Evolutionary conservation across 1,140 invertebrate species (phyloP), one percentile per base, ranked within the genome.

Genomic region (Coelopa frigida): DNA sequence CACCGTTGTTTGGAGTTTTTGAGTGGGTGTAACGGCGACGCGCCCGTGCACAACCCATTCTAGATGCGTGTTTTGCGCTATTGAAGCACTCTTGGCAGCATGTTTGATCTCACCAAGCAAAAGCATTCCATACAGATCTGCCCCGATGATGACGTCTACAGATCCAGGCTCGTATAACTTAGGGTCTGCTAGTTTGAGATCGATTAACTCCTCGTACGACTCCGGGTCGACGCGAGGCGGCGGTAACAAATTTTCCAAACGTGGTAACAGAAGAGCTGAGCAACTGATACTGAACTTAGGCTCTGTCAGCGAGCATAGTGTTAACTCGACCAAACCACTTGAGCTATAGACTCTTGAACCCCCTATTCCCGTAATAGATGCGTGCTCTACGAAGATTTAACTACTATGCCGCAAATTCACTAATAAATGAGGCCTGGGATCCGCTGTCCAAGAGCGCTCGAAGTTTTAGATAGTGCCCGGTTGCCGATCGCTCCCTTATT

Each of bases 81-180:
- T 17, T n/a, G 35, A 17, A 8, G 35, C 35, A 36, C 15, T 15
- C 7, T 7, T 17, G 7, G 35, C 7, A n/a, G 36, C 17, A 5
- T 21, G n/a, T 17, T 15, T 5, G 12, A 38, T 38, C 18, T 38
- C 36, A 21, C 36, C 36, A 12, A 18, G 11, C 18, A 38, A 21
- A 6, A 38, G 36, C 12, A 21, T 21, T 18, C 27, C 15, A 31
- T 27, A 44, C 22, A 33, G 11, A 4, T 44, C 27, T 4, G 29
- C 29, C 7, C 42, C 42, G 18, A 44, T 20, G n/a, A 44, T 44
- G 15, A 44, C 42, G 22, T 44, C 42, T 12, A 32, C 23, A 18
- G 42, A 44, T 3, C 42, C 29, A 20, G 42, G 42, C 20, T 44
- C 42, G 12, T 17, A 10, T n/a, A 33, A 44, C 12, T 33, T 18